These are phyloP conservation scores for Pectinophora gossypiella DNA, from an alignment of 1,140 invertebrate species.

Conservation along the genomic window DNA sequence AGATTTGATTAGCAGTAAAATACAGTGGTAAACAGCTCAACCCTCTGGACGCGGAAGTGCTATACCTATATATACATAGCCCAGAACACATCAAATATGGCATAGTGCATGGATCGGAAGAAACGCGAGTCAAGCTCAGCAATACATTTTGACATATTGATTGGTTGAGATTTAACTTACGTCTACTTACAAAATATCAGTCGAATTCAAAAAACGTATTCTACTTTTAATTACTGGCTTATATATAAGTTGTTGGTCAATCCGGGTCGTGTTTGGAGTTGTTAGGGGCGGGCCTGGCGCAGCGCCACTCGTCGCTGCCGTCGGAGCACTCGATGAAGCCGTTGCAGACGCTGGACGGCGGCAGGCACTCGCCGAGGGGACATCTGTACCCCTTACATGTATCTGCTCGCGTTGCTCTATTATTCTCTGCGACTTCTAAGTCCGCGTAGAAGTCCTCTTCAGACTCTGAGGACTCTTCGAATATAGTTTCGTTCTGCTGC, in stretches of 20 bases:
- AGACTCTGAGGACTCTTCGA: constrained; percentile 35
- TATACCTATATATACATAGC: constrained; percentile 59
- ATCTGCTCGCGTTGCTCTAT: constrained; percentile 45
- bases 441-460: constrained; percentile 66
- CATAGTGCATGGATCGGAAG: constrained; percentile 20
- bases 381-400: constrained; percentile 83
- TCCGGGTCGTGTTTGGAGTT: constrained; percentile 40
- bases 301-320: constrained; percentile 81
- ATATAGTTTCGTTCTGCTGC: constrained; percentile 35
- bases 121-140: too few relatives aligned
- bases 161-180: constrained; percentile 20
- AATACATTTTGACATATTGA: neutral
- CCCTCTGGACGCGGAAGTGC: constrained; percentile 31
- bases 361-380: constrained; percentile 85
- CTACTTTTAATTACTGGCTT: constrained; percentile 52
- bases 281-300: constrained; percentile 36
- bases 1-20: constrained; percentile 40
- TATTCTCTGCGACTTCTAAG: constrained; percentile 64
- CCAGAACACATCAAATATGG: constrained; percentile 40
- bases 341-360: constrained; percentile 82
- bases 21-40: constrained; percentile 34
- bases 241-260: constrained; percentile 24
- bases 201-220: constrained; percentile 43
- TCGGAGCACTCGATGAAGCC: constrained; percentile 86
- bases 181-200: constrained; percentile 67